Base-by-base conservation (phyloP, 2,797 vertebrate genomes). In the Paedocypris micromegethes region DNA sequence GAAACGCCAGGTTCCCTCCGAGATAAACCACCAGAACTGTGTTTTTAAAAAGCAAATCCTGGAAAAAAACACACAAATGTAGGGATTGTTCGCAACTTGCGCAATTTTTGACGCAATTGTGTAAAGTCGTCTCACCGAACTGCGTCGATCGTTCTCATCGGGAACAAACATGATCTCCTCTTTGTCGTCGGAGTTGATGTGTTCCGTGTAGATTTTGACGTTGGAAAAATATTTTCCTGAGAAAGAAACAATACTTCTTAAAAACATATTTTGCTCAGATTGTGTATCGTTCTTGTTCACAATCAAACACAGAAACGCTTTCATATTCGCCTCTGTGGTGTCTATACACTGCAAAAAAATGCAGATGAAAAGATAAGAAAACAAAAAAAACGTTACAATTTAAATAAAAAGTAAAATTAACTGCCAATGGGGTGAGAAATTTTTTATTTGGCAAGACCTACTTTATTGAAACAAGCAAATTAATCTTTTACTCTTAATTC, bases 1-100 rank as follows among this genome's bases (percentile, higher is more conserved):
- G 84, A 71, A 92, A 93, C 8, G 64, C 77, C 70, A 84, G 44
- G 67, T 96, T 94, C 77, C 93, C 93, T 75, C 88, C 84, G 50
- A 92, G 8, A 70, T 93, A 94, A 69, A 92, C 70, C 2, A 80
- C 68, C 58, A 94, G 77, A 61, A 93, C 81, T 5, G 82, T 37
- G 74, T 87, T 88, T 84, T 90, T 93, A 77, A 92, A 90, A 54
- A 73, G 76, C 59, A 80, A 81, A 9, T 83, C 87, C 92, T 93
- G 84, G 3, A 23, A 68, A n/a, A 67, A 40, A 51, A 8, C 78
- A 71, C 7, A 41, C 68, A 38, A 53, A 52, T n/a, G n/a, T n/a
- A n/a, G n/a, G n/a, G n/a, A 23, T 23, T 23, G 23, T 23, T 23
- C 23, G 23, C 23, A 23, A 23, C 23, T 23, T 23, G 23, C 1